Base-by-base conservation (phyloP, 2,113 vertebrate genomes). In the Ariopsis seemanni region DNA sequence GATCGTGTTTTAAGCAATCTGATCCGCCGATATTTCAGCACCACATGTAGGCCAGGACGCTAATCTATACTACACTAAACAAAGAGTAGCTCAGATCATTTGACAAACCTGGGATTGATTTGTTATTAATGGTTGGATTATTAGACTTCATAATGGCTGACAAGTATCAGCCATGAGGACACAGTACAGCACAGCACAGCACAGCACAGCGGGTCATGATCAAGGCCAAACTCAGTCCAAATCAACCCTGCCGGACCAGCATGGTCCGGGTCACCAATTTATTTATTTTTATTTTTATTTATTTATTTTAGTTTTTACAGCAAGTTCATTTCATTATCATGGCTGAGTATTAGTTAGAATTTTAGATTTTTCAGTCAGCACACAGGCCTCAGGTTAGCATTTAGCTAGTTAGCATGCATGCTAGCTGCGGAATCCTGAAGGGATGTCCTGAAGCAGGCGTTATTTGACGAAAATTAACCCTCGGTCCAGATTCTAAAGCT, bases 201-300 rank as follows among this genome's bases (percentile, higher is more conserved):
- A 4, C 42, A 42, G 42, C 42, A 18, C 67, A 83, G 48, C 42
- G 27, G 79, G 89, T 90, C 85, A 90, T 12, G 87, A 89, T 88
- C 89, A 89, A 88, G 91, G 89, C 84, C 88, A 89, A 89, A 55
- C 25, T 86, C 89, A 48, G n/a, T 10, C 18, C 14, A 12, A 42
- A 42, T 42, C 34, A 42, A 3, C 34, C 34, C 34, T 42, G 34
- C 42, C 4, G 42, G 42, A 42, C 42, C 42, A 42, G 42, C 0
- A 4, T 42, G 42, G 42, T 42, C 42, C 42, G 42, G 42, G 42
- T 42, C 42, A 42, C 42, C 2, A 4, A 42, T 42, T 42, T 42
- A 42, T 42, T 42, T 0, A 42, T 42, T 42, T 42, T 42, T 53
- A 9, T 53, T 53, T 53, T 53, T 53, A 0, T 53, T 53, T 53